Conservation (phyloP, 92 coral and sea anemone genomes). For the Scolanthus callimorphus region DNA sequence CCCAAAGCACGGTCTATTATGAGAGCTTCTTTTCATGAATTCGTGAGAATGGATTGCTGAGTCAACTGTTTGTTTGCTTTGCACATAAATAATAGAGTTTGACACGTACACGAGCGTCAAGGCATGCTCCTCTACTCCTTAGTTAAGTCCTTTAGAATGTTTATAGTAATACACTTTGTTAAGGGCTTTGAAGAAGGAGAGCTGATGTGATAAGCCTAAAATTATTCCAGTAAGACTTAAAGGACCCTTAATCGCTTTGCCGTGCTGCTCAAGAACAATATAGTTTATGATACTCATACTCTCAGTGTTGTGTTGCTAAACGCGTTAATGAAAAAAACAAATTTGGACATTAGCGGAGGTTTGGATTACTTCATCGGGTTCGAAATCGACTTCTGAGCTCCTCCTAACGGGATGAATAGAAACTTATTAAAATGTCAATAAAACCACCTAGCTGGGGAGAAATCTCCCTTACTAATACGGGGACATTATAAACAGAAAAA, state of each 20-base stretch:
- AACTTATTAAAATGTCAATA: too few species aligned
- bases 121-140: too few species aligned
- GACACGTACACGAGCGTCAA: background rate
- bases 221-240: background rate
- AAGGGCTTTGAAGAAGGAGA: background rate
- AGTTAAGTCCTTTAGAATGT: background rate
- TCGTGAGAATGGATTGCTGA: background rate
- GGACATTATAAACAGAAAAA: too few species aligned
- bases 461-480: too few species aligned
- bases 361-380: too few species aligned
- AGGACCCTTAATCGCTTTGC: slow-evolving; percentile 6
- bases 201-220: background rate
- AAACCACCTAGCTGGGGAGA: too few species aligned
- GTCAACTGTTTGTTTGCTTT: background rate
- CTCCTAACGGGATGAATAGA: too few species aligned
- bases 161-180: background rate
- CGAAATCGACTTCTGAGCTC: too few species aligned
- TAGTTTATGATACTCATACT: background rate
- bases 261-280: background rate
- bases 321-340: background rate
- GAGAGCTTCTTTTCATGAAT: too few species aligned
- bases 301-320: background rate
- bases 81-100: too few species aligned
- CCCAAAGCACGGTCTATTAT: too few species aligned
- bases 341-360: too few species aligned